Percentiles rank a stretch among this genome's conserved stretches.
These are phyloP conservation scores for Streblospio benedicti DNA, from an alignment of 1,140 invertebrate genomes.

Conservation along the genomic window DNA sequence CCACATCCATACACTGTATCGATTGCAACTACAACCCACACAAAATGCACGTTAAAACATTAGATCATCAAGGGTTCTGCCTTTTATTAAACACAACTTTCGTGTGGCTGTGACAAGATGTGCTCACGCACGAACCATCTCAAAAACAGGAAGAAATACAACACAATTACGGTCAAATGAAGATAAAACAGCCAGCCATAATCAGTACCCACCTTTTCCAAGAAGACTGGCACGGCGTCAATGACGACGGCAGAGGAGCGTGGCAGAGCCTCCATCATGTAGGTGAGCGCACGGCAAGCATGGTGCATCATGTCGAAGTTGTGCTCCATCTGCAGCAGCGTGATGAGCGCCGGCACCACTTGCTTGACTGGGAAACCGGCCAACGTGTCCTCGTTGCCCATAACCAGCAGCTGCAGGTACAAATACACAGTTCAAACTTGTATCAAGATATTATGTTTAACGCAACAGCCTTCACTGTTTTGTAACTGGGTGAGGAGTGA, in stretches of 20 bases:
- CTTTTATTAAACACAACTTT: too few relatives aligned
- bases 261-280: conserved; percentile 98
- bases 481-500: background rate
- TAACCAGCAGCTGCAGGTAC: conserved; percentile 76
- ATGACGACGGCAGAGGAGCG: conserved; percentile 91
- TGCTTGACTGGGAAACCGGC: conserved; percentile 96
- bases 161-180: too few relatives aligned
- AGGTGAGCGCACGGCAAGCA: conserved; percentile 92
- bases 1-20: conserved; percentile 98
- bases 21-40: conserved; percentile 93
- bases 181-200: too few relatives aligned
- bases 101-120: too few relatives aligned
- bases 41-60: conserved; percentile 12
- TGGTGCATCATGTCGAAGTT: conserved; percentile 99
- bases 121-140: too few relatives aligned
- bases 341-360: conserved; percentile 79
- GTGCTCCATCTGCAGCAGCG: conserved; percentile 56
- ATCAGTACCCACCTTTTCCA: conserved; percentile 50
- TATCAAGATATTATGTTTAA: background rate
- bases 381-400: conserved; percentile 98
- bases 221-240: conserved; percentile 81
- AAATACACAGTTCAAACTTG: background rate
- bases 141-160: too few relatives aligned
- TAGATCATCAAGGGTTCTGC: background rate
- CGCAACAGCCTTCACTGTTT: background rate